phyloP scores from a whole-genome alignment of 2,113 vertebrate genomes.

The Condylura cristata region DNA sequence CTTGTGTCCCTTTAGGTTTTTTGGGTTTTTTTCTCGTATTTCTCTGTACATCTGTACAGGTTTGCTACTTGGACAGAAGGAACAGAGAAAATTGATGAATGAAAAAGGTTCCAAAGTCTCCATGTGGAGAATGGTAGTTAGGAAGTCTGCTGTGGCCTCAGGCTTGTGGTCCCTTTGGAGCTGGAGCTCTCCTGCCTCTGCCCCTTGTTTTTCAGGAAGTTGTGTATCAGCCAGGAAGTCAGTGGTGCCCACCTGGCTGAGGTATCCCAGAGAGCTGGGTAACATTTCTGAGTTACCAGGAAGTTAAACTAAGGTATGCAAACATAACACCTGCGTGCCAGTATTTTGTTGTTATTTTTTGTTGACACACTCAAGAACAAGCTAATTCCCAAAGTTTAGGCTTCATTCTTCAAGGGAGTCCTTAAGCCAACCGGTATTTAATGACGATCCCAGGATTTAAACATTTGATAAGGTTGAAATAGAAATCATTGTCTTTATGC shows the following conservation, averaged over 20 bases:
- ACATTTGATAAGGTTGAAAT: conserved; percentile 51
- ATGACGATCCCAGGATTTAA: conserved; percentile 46
- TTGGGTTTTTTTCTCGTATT: conserved; percentile 18
- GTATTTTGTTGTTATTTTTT: conserved; percentile 13
- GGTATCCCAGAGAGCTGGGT: conserved; percentile 4
- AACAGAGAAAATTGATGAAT: conserved; percentile 36
- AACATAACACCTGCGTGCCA: conserved; percentile 18
- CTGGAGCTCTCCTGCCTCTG: conserved; percentile 64
- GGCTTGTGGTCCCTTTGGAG: conserved; percentile 29
- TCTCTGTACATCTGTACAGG: not conserved
- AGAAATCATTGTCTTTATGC: conserved; percentile 41
- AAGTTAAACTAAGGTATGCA: conserved; percentile 21
- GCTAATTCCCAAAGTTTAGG: conserved; percentile 33
- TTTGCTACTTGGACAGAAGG: conserved; percentile 59
- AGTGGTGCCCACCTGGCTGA: conserved; percentile 67
- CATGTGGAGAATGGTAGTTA: not conserved
- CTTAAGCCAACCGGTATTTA: conserved; percentile 44
- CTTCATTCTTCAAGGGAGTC: conserved; percentile 35
- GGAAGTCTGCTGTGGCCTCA: conserved; percentile 45
- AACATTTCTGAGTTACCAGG: conserved; percentile 3
- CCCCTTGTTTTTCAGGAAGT: conserved; percentile 58
- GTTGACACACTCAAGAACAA: conserved; percentile 27
- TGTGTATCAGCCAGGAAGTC: conserved; percentile 67
- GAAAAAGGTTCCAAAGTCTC: conserved; percentile 17
- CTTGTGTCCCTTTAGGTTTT: conserved; percentile 31